Conservation (phyloP, 2,797 vertebrate species). For the Pitangus sulphuratus region DNA sequence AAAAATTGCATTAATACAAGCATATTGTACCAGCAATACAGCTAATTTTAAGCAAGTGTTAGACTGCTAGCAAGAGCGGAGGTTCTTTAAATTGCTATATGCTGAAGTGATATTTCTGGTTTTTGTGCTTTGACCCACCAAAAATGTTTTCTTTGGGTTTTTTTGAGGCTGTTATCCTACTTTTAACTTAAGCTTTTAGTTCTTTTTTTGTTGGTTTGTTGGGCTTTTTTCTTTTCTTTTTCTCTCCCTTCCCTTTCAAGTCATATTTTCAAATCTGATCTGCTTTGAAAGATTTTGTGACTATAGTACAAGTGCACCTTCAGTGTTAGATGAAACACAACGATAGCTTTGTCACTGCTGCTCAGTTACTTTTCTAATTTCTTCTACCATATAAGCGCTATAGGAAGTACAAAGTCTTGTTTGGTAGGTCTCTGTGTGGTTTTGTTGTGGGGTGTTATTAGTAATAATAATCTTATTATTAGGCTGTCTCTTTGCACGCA, state of each 20-base stretch:
- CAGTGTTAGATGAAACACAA: not conserved
- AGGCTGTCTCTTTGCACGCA: not conserved
- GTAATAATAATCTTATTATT: not conserved
- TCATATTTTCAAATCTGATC: not conserved
- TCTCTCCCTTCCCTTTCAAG: not conserved
- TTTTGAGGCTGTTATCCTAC: not conserved
- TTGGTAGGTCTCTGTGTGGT: not conserved
- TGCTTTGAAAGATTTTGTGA: not conserved
- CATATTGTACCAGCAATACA: not conserved
- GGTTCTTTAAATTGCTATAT: not conserved
- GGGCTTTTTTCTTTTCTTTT: not conserved
- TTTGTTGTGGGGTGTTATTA: not conserved
- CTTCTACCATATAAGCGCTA: not conserved
- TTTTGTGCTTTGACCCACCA: not conserved
- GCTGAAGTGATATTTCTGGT: not conserved
- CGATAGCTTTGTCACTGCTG: not conserved
- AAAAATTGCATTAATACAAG: not conserved
- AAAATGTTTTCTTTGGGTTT: not conserved
- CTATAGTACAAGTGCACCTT: not conserved
- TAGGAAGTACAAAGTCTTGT: not conserved
- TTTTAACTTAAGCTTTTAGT: not conserved
- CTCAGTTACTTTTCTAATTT: not conserved
- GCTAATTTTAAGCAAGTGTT: not conserved
- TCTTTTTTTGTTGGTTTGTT: not conserved
- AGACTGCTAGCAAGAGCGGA: not conserved